Percentiles rank a stretch among this genome's conserved stretches.
Evolutionary conservation across 2,888 invertebrate genomes (phyloP).

Genomic region (Malthinus flaveolus): DNA sequence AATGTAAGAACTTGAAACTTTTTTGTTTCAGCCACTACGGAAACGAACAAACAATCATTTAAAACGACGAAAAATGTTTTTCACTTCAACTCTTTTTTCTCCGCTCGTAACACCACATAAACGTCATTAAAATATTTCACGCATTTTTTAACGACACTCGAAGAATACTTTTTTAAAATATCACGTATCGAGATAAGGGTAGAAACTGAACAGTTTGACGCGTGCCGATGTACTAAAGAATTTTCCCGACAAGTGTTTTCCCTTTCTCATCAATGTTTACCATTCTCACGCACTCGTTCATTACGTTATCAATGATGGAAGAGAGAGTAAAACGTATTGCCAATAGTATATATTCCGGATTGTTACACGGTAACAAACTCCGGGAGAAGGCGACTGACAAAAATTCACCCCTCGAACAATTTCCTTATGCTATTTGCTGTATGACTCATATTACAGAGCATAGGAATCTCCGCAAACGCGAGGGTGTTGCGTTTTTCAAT

Average conservation of each 20-base stretch:
- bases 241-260: constrained; percentile 32
- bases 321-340: constrained; percentile 9
- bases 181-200: constrained; percentile 27
- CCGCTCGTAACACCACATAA: not conserved
- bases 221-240: constrained; percentile 27
- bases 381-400: constrained; percentile 30
- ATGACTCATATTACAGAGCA: constrained; percentile 49
- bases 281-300: constrained; percentile 53
- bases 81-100: not conserved
- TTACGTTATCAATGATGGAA: constrained; percentile 53
- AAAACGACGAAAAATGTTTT: too few relatives aligned
- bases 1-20: too few relatives aligned
- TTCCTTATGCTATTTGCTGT: constrained; percentile 50
- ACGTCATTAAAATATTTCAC: not conserved
- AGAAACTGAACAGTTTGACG: constrained; percentile 26
- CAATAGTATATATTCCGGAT: too few relatives aligned
- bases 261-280: constrained; percentile 43
- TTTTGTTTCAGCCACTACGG: too few relatives aligned
- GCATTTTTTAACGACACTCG: not conserved
- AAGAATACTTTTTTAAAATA: constrained; percentile 8
- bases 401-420: constrained; percentile 41
- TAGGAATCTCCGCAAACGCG: constrained; percentile 50
- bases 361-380: constrained; percentile 18
- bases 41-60: too few relatives aligned
- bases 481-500: constrained; percentile 30